Evolutionary conservation across 1,140 invertebrate species (phyloP).

Genomic region (Geopemphigus sp.): DNA sequence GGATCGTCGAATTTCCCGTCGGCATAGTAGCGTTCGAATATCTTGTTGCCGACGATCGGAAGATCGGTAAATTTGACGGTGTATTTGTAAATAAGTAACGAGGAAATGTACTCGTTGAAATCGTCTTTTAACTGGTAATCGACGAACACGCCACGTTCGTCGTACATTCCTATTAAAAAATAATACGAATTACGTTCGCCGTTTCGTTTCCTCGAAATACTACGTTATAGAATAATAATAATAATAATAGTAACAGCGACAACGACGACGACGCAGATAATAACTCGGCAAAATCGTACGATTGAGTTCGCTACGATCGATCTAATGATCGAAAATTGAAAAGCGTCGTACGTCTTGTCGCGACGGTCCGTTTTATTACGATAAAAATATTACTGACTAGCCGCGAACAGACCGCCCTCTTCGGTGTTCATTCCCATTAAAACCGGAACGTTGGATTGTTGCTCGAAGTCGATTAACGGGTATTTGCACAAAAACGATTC

Average conservation of each 20-base stretch:
- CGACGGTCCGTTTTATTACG: no score
- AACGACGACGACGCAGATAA: no score
- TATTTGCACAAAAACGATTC: conserved; percentile 28
- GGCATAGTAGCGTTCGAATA: background rate
- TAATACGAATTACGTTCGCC: background rate
- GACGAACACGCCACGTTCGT: background rate
- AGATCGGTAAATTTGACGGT: background rate
- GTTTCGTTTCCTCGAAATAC: no score
- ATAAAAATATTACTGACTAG: conserved; percentile 57
- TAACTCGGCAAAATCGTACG: no score
- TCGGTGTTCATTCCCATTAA: conserved; percentile 67
- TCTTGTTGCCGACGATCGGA: background rate
- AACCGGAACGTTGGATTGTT: conserved; percentile 61
- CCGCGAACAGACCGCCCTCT: conserved; percentile 66
- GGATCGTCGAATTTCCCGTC: background rate
- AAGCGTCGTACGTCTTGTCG: no score
- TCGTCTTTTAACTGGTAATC: background rate
- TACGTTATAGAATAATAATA: no score
- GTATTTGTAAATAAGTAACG: background rate
- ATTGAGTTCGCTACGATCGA: no score
- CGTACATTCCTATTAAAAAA: background rate
- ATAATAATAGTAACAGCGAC: no score
- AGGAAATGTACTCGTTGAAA: background rate
- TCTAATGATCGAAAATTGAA: no score
- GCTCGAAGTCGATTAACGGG: background rate